A percentile compares a stretch with the other conserved stretches of the same genome.
These are phyloP conservation scores for Terrapene triunguis DNA, from an alignment of 2,113 vertebrate genomes.

Conservation along the genomic window DNA sequence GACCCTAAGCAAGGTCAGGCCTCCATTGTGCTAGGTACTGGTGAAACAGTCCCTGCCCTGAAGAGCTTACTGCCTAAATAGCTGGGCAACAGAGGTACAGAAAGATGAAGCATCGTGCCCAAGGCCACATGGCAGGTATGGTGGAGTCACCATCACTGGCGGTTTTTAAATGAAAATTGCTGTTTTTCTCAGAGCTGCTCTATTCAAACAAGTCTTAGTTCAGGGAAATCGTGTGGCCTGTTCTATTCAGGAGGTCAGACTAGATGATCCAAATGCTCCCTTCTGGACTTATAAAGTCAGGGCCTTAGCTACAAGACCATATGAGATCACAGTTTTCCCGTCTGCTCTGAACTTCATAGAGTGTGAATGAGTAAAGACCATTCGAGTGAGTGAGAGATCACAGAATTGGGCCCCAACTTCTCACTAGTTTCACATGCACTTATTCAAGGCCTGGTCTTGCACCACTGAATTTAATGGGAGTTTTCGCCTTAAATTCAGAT, in stretches of 20 bases:
- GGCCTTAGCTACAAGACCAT: not conserved
- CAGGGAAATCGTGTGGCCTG: not conserved
- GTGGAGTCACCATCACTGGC: not conserved
- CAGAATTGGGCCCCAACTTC: no score
- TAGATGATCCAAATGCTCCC: no score
- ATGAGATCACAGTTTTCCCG: not conserved
- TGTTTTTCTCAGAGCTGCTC: not conserved
- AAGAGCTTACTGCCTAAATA: not conserved
- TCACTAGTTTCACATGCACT: not conserved
- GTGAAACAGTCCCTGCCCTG: not conserved
- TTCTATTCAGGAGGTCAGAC: not conserved
- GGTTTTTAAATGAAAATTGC: not conserved
- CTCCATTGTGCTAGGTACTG: rapidly evolving
- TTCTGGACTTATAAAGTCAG: not conserved
- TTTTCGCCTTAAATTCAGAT: not conserved
- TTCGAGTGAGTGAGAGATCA: not conserved
- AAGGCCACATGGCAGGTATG: not conserved
- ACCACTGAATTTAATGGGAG: not conserved
- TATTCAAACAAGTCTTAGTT: not conserved
- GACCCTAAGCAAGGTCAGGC: not conserved
- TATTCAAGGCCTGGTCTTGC: not conserved
- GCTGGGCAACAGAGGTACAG: rapidly evolving
- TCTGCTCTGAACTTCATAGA: not conserved
- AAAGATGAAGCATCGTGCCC: not conserved
- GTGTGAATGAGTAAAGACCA: not conserved